Base-by-base conservation (phyloP, 2,888 invertebrate species). In the Tachina fera region DNA sequence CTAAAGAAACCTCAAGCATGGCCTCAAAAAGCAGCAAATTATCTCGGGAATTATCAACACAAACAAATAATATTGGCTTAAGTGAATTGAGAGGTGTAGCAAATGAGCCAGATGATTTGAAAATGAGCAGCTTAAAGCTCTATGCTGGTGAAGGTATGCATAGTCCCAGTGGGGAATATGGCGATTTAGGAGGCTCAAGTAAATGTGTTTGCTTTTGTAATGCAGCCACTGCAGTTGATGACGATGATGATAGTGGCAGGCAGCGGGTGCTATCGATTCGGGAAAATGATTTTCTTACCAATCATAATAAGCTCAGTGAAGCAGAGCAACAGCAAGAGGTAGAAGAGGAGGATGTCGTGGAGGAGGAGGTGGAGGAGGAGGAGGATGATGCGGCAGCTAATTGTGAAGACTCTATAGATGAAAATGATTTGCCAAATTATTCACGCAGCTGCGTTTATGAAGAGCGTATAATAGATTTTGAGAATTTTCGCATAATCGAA, bases 401-500 rank as follows among this genome's bases (percentile, higher is more conserved):
- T 11, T 13, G n/a, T 45, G 47, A 67, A 13, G 61, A 56, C 1
- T 53, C 56, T 13, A 74, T 78, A 9, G 81, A 83, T 19, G 81
- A 83, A 1, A 70, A 19, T 47, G 87, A 87, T 31, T 81, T 87
- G 47, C 81, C 81, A 13, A 87, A 84, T 11, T 87, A 87, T 71
- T 85, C 84, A 10, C 81, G 76, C 14, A 87, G 87, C 56, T 87
- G 87, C 63, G 65, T 86, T 3, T 87, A 87, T 68, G 82, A 87
- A 45, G 87, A 87, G 8, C 89, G 91, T 0, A 91, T 91, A 14
- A 89, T 91, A 45, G 91, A 91, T 76, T 91, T 90, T 75, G 91
- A 91, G 77, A 91, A 91, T 80, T 87, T 91, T 78, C 89, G 91
- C 43, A 91, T 91, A 4, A 91, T 91, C 83, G 91, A 91, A 77